These are phyloP conservation scores for Atta cephalotes DNA, from an alignment of 1,140 invertebrate genomes.

Conservation along the genomic window DNA sequence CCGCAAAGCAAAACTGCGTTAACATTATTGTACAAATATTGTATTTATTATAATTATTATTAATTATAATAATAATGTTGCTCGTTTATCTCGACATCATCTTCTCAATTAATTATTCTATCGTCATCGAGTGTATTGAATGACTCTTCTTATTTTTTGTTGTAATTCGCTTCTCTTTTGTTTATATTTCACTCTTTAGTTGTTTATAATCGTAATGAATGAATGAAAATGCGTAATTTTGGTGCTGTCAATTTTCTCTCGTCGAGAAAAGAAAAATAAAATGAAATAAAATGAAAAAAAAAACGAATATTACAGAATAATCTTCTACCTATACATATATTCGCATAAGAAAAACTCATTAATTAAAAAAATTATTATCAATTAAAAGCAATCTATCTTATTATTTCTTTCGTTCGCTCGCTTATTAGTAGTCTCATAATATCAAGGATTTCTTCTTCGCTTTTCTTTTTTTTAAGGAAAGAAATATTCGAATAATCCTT, in stretches of 20 bases:
- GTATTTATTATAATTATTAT: conserved; percentile 86
- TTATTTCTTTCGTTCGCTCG: conserved; percentile 52
- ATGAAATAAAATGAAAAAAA: conserved; percentile 6
- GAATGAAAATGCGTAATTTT: conserved; percentile 57
- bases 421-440: conserved; percentile 65
- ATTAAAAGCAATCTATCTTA: conserved; percentile 71
- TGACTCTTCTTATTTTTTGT: conserved; percentile 67
- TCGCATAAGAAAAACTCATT: conserved; percentile 71
- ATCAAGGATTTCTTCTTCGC: conserved; percentile 41
- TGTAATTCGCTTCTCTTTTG: conserved; percentile 70
- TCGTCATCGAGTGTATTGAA: conserved; percentile 21
- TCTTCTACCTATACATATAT: conserved; percentile 68
- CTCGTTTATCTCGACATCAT: conserved; percentile 80
- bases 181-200: conserved; percentile 68
- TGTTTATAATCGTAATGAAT: conserved; percentile 70
- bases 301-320: conserved; percentile 53
- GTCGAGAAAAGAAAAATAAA: conserved; percentile 38
- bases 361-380: conserved; percentile 69
- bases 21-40: conserved; percentile 86
- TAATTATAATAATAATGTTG: conserved; percentile 86
- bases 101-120: conserved; percentile 74
- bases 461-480: conserved; percentile 42
- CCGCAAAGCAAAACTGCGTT: conserved; percentile 80
- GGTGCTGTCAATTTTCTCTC: conserved; percentile 58
- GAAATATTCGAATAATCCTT: conserved; percentile 23